These are phyloP conservation scores for Sylvilagus bachmani DNA, from an alignment of 2,113 vertebrate species.

Conservation along the genomic window DNA sequence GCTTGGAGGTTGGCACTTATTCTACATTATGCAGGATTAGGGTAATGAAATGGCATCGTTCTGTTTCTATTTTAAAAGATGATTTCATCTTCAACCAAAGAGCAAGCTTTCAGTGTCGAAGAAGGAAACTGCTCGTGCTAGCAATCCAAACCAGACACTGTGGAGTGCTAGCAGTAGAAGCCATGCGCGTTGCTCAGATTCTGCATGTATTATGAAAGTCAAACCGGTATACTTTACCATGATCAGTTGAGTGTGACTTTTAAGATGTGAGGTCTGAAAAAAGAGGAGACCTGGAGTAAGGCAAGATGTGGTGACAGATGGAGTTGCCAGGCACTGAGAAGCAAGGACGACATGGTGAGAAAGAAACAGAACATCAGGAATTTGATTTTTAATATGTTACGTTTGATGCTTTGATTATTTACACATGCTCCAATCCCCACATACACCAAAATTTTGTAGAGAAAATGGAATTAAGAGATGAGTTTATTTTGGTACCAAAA, in stretches of 20 bases:
- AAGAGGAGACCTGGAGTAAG: background rate
- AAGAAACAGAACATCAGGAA: background rate
- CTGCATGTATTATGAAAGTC: background rate
- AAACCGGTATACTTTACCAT: background rate
- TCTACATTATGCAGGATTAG: background rate
- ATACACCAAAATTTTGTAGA: background rate
- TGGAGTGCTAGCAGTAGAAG: background rate
- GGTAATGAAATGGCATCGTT: background rate
- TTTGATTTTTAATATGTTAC: background rate
- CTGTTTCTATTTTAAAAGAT: constrained; percentile 4
- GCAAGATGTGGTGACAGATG: background rate
- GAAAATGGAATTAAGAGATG: too few species aligned
- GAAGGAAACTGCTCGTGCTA: background rate
- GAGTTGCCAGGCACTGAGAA: background rate
- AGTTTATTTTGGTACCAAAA: too few species aligned
- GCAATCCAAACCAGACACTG: background rate
- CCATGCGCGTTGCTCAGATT: background rate
- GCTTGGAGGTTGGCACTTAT: background rate
- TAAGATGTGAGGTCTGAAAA: background rate
- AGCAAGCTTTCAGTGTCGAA: background rate
- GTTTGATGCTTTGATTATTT: background rate
- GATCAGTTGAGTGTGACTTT: background rate
- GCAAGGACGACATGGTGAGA: background rate
- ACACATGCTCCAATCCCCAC: background rate
- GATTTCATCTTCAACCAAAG: background rate